Evolutionary conservation across 2,797 vertebrate species (phyloP), one percentile per base, ranked within the genome.

Genomic region (Rallus crepitans): DNA sequence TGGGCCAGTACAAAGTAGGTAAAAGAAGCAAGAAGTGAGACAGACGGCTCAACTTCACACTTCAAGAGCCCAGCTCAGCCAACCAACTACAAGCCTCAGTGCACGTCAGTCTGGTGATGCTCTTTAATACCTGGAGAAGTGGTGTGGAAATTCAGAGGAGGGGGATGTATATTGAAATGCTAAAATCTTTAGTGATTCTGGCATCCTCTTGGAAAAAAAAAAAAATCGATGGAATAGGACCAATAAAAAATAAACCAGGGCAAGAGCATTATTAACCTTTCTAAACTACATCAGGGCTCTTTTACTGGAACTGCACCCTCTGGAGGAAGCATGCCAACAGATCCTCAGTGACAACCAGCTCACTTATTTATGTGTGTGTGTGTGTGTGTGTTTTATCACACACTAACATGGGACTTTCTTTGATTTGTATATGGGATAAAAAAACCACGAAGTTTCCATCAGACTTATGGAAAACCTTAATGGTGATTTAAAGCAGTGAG

Each of bases 401-500:
- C 7, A 56, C 71, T 57, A 93, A 90, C 88, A 75, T 82, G 65
- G 87, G 91, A 48, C 83, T 93, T 90, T 17, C 82, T 89, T 90
- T 92, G 92, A 92, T 92, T 94, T 97, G 89, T 94, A 95, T 90
- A 80, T 4, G 24, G 69, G 91, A 96, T 94, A 57, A 27, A 73
- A 73, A 87, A 17, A 4, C 5, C 10, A 48, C 2, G 7, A 94
- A 95, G 82, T 91, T 93, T 94, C 95, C 87, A 79, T 96, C 90
- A 82, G 53, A 94, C 91, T 90, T 90, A 64, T 6, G 18, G 91
- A 93, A 86, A 90, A 75, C 33, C 92, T 96, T 96, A 92, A 89
- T 89, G 90, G 80, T 96, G 96, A 97, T 96, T 97, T 97, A 96
- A 91, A 35, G 63, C 94, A 81, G 57, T 66, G 87, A 94, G 89